These are phyloP conservation scores for Carettochelys insculpta DNA, from an alignment of 2,113 vertebrate species.

Conservation along the genomic window DNA sequence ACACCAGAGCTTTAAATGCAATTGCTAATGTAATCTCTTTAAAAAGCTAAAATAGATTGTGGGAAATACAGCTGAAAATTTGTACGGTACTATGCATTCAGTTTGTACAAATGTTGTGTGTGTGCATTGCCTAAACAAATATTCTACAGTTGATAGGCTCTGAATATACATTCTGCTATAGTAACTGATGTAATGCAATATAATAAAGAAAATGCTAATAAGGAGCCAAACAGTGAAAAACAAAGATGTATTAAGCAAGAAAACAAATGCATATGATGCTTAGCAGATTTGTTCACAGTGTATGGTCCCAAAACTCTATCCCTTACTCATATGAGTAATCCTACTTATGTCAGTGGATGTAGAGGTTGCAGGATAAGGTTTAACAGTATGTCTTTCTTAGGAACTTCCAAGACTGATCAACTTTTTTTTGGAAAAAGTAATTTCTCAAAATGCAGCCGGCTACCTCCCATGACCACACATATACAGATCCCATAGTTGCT, in stretches of 20 bases:
- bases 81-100: conserved; percentile 60
- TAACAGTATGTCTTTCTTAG: neutral
- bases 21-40: conserved; percentile 66
- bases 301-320: neutral
- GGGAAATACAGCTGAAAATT: conserved; percentile 61
- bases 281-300: neutral
- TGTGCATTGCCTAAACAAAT: conserved; percentile 66
- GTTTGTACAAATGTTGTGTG: conserved; percentile 68
- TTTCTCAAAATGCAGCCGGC: neutral
- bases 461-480: neutral
- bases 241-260: neutral
- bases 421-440: neutral
- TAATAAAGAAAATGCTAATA: conserved; percentile 1
- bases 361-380: neutral
- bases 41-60: conserved; percentile 69
- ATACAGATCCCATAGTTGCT: neutral
- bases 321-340: neutral
- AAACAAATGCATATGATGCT: neutral
- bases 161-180: conserved; percentile 23
- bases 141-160: conserved; percentile 46
- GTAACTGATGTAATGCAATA: conserved; percentile 20
- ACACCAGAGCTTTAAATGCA: conserved; percentile 69
- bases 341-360: neutral
- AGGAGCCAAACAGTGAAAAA: neutral
- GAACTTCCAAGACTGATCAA: neutral